Percentiles rank a stretch among this genome's conserved stretches.
These are phyloP conservation scores for Plagodis dolabraria DNA, from an alignment of 2,888 invertebrate genomes.

Conservation along the genomic window DNA sequence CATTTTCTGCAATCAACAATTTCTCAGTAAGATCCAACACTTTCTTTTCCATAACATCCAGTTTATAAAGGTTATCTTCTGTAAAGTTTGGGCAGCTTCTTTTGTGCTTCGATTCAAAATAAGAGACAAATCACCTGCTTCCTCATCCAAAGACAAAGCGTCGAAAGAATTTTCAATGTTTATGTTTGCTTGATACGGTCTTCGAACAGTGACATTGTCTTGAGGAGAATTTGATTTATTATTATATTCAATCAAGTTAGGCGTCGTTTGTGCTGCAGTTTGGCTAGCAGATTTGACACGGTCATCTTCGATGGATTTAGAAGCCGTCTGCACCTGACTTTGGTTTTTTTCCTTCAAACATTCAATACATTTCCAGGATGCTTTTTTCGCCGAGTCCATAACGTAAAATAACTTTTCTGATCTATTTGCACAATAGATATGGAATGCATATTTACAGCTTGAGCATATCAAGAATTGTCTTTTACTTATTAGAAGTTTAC, in stretches of 20 bases:
- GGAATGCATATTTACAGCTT: neutral
- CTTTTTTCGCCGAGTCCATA: neutral
- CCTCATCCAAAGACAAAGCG: neutral
- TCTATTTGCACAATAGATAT: neutral
- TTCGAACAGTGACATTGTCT: neutral
- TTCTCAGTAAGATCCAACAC: no score
- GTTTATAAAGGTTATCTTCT: neutral
- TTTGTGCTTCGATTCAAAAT: neutral
- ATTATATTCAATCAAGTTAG: neutral
- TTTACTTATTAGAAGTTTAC: neutral
- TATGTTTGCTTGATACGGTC: no score
- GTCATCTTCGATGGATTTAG: no score
- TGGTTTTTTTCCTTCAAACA: neutral
- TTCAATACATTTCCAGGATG: neutral
- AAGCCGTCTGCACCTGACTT: neutral
- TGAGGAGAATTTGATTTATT: neutral
- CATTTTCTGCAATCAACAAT: no score
- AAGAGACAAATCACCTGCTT: conserved; percentile 2
- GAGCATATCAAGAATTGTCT: neutral
- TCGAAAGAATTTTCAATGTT: conserved; percentile 1
- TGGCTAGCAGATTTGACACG: no score
- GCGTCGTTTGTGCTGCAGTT: neutral
- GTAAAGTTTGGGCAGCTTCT: neutral
- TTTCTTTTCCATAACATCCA: neutral
- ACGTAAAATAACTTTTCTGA: neutral